A percentile compares a stretch with the other conserved stretches of the same genome.
These are phyloP conservation scores for Netelia virgata DNA, from an alignment of 2,888 invertebrate genomes.

Conservation along the genomic window DNA sequence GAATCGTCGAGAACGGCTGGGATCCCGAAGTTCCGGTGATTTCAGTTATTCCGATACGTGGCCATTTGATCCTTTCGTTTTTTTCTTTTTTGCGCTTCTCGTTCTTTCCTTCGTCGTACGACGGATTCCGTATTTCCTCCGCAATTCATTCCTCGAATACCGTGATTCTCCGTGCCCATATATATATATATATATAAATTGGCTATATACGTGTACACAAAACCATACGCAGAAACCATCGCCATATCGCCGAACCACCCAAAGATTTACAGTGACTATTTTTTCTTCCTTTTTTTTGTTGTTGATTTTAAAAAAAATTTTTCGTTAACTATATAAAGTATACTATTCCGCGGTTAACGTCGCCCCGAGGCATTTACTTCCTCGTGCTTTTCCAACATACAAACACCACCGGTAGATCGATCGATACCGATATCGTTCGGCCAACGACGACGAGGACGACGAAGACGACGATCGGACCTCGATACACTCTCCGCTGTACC, in stretches of 20 bases:
- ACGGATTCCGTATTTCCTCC: conserved; percentile 59
- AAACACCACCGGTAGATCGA: conserved; percentile 66
- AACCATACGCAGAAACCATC: conserved; percentile 49
- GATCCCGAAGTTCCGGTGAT: conserved; percentile 37
- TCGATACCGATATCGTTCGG: conserved; percentile 69
- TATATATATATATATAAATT: conserved; percentile 21
- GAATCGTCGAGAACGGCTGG: conserved; percentile 42
- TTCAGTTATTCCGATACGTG: conserved; percentile 45
- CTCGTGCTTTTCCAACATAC: conserved; percentile 64
- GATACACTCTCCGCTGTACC: conserved; percentile 57
- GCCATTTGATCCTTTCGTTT: conserved; percentile 1
- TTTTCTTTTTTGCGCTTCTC: conserved; percentile 39
- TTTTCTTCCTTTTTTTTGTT: conserved; percentile 14
- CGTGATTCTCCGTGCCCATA: conserved; percentile 46
- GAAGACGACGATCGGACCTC: conserved; percentile 64
- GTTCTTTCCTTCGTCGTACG: conserved; percentile 46
- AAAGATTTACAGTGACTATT: conserved; percentile 61
- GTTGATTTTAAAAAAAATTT: too few species aligned
- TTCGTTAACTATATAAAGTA: conserved; percentile 53
- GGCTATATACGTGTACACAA: conserved; percentile 16
- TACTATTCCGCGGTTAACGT: conserved; percentile 56
- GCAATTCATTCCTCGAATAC: conserved; percentile 62
- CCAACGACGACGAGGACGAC: conserved; percentile 57
- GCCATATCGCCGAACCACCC: conserved; percentile 50
- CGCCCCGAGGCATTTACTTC: conserved; percentile 72